Percentiles rank a stretch among this genome's conserved stretches.
phyloP scores from a whole-genome alignment of 2,113 vertebrate species.

The Ibidorhyncha struthersii region DNA sequence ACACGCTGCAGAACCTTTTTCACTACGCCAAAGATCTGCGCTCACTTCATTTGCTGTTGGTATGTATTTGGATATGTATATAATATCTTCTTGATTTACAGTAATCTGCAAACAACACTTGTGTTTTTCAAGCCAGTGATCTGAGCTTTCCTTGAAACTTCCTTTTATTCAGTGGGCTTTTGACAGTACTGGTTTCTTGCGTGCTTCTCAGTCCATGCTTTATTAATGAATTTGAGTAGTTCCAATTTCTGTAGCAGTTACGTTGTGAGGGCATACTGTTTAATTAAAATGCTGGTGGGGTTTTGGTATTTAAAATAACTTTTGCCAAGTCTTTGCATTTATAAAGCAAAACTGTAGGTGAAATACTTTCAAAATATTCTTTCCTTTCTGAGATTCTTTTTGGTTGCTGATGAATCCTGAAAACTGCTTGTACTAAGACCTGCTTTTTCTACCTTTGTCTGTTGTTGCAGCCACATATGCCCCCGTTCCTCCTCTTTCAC shows the following conservation, averaged over 20 bases:
- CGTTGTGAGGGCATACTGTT: accelerated
- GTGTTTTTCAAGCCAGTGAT: neutral
- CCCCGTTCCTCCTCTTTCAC: too few relatives aligned
- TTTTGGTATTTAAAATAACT: neutral
- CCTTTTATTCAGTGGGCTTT: accelerated
- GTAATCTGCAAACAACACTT: accelerated
- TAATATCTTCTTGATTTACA: neutral
- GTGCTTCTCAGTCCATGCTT: neutral
- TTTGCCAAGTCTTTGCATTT: neutral
- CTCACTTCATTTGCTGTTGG: conserved; percentile 86
- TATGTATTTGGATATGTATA: conserved; percentile 27
- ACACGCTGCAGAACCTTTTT: conserved; percentile 83
- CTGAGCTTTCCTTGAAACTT: neutral
- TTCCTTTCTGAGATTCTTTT: neutral
- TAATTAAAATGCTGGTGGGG: neutral
- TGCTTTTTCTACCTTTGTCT: too few relatives aligned
- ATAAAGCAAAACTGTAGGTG: neutral
- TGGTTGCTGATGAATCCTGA: too few relatives aligned
- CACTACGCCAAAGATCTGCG: conserved; percentile 85
- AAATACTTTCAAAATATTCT: neutral
- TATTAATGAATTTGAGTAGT: neutral
- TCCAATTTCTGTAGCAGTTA: neutral
- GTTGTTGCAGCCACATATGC: too few relatives aligned
- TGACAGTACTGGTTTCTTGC: neutral
- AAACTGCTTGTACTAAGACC: too few relatives aligned